Percentiles rank a stretch among this genome's conserved stretches.
These are phyloP conservation scores for Ornithorhynchus anatinus DNA, from an alignment of 2,113 vertebrate species.

Conservation along the genomic window DNA sequence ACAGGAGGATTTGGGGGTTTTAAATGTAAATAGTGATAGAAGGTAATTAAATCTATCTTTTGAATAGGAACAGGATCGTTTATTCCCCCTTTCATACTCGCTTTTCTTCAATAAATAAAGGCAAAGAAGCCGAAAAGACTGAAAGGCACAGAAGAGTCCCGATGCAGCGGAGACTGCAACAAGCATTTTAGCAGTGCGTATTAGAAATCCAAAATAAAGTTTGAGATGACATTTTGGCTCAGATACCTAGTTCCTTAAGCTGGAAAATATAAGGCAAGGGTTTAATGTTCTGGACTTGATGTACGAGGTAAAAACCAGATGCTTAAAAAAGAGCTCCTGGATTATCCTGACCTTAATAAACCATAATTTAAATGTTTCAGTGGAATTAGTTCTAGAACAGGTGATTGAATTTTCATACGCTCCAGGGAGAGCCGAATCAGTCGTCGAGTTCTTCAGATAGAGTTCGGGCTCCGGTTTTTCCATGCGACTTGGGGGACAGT, in stretches of 20 bases:
- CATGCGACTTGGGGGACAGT: not conserved
- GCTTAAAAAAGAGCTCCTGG: not conserved
- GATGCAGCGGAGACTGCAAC: not conserved
- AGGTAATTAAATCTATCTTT: slow-evolving; percentile 60
- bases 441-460: too few species aligned
- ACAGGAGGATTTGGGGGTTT: slow-evolving; percentile 34
- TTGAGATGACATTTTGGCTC: not conserved
- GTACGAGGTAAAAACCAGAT: not conserved
- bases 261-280: not conserved
- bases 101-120: too few species aligned
- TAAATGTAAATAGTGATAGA: slow-evolving; percentile 48
- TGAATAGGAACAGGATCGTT: too few species aligned
- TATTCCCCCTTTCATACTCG: too few species aligned
- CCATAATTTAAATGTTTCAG: not conserved
- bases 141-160: not conserved
- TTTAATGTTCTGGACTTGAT: not conserved
- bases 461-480: not conserved
- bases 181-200: not conserved
- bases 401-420: rapidly evolving
- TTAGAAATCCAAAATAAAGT: not conserved
- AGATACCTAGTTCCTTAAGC: not conserved
- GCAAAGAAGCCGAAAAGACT: too few species aligned
- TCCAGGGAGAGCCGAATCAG: too few species aligned
- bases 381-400: not conserved
- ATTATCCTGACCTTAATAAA: rapidly evolving